Percentiles rank a stretch among this genome's conserved stretches.
phyloP scores from a whole-genome alignment of 2,888 invertebrate genomes.

The Polydrusus tereticollis region DNA sequence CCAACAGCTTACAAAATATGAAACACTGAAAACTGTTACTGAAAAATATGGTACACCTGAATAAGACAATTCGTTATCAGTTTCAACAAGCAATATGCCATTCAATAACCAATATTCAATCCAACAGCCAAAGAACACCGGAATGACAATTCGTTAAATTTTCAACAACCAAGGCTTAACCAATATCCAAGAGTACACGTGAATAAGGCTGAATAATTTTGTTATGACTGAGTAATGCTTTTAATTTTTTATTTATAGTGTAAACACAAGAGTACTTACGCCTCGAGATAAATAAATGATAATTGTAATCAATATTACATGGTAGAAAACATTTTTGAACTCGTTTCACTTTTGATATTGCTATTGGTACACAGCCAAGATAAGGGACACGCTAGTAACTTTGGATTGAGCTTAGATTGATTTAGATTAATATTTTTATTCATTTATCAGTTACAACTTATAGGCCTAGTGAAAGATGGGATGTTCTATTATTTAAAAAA shows the following conservation, averaged over 20 bases:
- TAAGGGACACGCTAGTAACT: neutral
- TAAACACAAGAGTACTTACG: neutral
- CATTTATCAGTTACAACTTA: neutral
- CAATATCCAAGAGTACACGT: no score
- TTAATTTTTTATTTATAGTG: neutral
- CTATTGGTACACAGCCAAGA: neutral
- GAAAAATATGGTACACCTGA: no score
- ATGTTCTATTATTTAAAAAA: neutral
- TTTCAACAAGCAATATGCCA: no score
- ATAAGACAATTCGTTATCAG: no score
- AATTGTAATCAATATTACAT: slow-evolving; percentile 1
- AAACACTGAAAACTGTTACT: no score
- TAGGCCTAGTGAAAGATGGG: neutral
- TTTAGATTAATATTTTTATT: neutral
- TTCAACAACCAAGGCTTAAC: no score
- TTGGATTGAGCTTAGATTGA: neutral
- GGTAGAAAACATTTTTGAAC: neutral
- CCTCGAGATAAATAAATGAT: neutral
- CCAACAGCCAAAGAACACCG: no score
- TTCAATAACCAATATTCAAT: no score
- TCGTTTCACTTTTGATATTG: neutral
- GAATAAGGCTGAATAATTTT: no score
- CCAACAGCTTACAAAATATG: no score
- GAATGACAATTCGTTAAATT: no score
- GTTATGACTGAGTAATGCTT: neutral